phyloP scores from a whole-genome alignment of 2,888 invertebrate genomes.

The Melinopterus prodromus region DNA sequence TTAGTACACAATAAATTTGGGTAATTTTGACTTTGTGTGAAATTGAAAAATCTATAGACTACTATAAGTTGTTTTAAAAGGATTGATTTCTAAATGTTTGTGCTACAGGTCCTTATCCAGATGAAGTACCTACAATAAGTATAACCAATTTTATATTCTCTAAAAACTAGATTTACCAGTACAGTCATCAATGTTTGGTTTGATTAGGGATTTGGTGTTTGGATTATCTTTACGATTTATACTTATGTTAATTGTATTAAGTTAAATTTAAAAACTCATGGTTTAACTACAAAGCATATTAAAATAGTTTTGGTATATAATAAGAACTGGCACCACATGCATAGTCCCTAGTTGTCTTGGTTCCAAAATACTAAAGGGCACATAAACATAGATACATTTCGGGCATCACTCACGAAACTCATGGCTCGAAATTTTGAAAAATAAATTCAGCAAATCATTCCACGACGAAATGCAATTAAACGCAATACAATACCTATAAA shows the following conservation, averaged over 20 bases:
- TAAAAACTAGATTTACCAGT: too few relatives aligned
- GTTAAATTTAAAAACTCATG: not conserved
- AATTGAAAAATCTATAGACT: too few relatives aligned
- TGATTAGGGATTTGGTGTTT: not conserved
- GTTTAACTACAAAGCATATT: not conserved
- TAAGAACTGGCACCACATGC: not conserved
- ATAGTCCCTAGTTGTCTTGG: not conserved
- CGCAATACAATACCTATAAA: not conserved
- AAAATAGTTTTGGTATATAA: not conserved
- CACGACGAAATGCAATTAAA: not conserved
- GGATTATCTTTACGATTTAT: not conserved
- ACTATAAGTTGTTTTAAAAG: too few relatives aligned
- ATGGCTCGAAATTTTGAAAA: not conserved
- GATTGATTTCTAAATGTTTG: too few relatives aligned
- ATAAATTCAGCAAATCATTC: not conserved
- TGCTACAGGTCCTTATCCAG: too few relatives aligned
- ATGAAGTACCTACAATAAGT: too few relatives aligned
- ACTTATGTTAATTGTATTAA: not conserved
- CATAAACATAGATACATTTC: not conserved
- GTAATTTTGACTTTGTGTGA: too few relatives aligned
- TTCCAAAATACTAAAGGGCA: not conserved
- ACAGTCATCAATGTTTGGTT: too few relatives aligned
- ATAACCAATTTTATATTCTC: too few relatives aligned
- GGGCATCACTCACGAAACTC: not conserved
- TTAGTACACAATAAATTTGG: too few relatives aligned